A percentile compares a stretch with the other conserved stretches of the same genome.
Conservation (phyloP, 2,888 invertebrate genomes). For the Calameuta filiformis region DNA sequence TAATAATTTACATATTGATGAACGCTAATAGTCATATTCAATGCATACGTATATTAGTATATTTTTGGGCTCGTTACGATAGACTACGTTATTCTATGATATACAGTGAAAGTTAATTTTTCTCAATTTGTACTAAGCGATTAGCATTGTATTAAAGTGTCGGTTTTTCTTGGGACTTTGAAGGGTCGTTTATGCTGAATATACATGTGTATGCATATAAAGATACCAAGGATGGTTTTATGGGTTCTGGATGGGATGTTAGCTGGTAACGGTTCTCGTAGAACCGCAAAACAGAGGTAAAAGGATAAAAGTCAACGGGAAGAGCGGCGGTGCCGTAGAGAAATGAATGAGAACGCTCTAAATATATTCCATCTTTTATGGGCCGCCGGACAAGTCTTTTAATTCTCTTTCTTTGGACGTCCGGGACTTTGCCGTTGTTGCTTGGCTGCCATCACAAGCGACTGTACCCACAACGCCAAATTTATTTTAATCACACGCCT, state of each 20-base stretch:
- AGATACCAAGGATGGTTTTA: background rate
- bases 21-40: too few relatives aligned
- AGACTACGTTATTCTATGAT: too few relatives aligned
- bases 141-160: background rate
- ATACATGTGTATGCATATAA: background rate
- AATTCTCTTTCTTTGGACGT: slow-evolving; percentile 13
- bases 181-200: background rate
- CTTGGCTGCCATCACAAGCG: background rate
- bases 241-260: background rate
- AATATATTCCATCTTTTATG: slow-evolving; percentile 30
- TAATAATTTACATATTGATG: too few relatives aligned
- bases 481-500: background rate
- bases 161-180: background rate
- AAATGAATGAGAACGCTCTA: slow-evolving; percentile 38
- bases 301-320: slow-evolving; percentile 7
- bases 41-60: too few relatives aligned
- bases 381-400: slow-evolving; percentile 12
- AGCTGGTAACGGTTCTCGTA: background rate
- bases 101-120: too few relatives aligned
- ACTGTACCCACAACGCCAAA: background rate
- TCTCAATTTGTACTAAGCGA: background rate
- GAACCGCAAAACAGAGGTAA: background rate
- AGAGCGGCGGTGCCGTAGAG: slow-evolving; percentile 11
- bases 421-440: slow-evolving; percentile 17
- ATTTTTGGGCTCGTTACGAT: too few relatives aligned